A percentile compares a stretch with the other conserved stretches of the same genome.
These are phyloP conservation scores for human DNA, from an alignment of 2,113 vertebrate genomes.

Conservation along the genomic window GRCh38 chr6:62625001-62625500, in stretches of 20 bases:
- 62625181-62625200: background rate
- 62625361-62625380: background rate
- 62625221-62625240: background rate
- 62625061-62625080: background rate
- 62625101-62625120: background rate
- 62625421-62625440: background rate
- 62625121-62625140: background rate
- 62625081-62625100: background rate
- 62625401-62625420: background rate
- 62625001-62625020: too few relatives aligned
- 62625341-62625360: background rate
- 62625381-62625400: background rate
- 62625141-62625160: background rate
- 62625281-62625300: background rate
- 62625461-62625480: background rate
- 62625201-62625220: background rate
- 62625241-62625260: background rate
- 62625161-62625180: background rate
- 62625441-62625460: background rate
- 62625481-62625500: background rate
- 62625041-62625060: background rate
- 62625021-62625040: too few relatives aligned
- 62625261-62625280: background rate
- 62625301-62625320: background rate
- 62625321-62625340: background rate